Percentiles rank a stretch among this genome's conserved stretches.
These are phyloP conservation scores for Hypocryptadius cinnamomeus DNA, from an alignment of 2,113 vertebrate genomes.

Conservation along the genomic window DNA sequence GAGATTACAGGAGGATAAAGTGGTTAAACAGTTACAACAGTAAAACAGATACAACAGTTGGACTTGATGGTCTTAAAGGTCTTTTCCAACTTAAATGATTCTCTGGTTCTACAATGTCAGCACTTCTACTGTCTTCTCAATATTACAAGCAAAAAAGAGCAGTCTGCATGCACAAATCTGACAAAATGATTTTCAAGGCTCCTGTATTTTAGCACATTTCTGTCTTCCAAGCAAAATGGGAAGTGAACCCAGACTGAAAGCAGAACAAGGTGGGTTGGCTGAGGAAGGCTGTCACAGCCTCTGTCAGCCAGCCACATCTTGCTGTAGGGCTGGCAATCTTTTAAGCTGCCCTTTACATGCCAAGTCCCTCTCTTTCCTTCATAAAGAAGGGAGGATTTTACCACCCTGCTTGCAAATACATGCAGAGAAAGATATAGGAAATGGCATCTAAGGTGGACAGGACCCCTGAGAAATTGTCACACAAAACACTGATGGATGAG, in stretches of 20 bases:
- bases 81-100: background rate
- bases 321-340: background rate
- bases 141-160: background rate
- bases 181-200: background rate
- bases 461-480: background rate
- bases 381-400: background rate
- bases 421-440: background rate
- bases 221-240: background rate
- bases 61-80: background rate
- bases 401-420: background rate
- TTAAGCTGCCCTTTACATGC: background rate
- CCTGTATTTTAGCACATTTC: background rate
- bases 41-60: background rate
- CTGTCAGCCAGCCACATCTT: background rate
- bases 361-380: background rate
- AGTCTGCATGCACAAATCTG: background rate
- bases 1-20: background rate
- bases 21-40: background rate
- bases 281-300: background rate
- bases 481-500: background rate
- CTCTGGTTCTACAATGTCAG: background rate
- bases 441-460: background rate
- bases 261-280: background rate
- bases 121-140: background rate
- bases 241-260: background rate